Evolutionary conservation across 2,888 invertebrate species (phyloP), one percentile per base, ranked within the genome.

Genomic region (Eupithecia exiguata): DNA sequence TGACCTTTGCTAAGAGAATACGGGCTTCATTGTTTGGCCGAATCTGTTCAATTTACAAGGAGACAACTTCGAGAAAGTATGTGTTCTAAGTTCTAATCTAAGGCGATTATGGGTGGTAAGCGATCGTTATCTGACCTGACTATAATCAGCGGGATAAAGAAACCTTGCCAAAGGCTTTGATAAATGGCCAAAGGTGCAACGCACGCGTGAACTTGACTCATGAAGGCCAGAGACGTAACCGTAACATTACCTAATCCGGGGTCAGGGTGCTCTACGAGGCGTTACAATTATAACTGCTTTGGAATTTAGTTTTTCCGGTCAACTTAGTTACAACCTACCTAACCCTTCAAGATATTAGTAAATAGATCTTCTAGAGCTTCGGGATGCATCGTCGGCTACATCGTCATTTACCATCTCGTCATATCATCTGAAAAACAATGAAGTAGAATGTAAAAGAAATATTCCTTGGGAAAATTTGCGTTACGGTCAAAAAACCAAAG

Each of bases 161-260:
- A 62, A 53, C 72, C 74, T 70, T n/a, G 46, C n/a, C 62, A n/a
- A 68, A 74, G 58, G 76, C 65, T 70, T 30, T 3, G 30, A 30
- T 30, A 30, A 30, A 30, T 30, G 30, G 30, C 30, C 30, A 30
- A 72, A 74, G 49, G 75, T 69, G 69, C 75, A 76, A 76, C 30
- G 75, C 46, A 72, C 75, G 73, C 68, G 61, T 72, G 77, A 75
- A 77, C 78, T 77, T 78, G 77, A 74, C 78, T 79, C 73, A 69
- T 3, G 18, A 21, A 53, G 16, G 46, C 38, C 53, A 63, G 12
- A 43, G 68, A 72, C 68, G 68, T 40, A 21, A 53, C 49, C 66
- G 66, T 43, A 21, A 21, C 53, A 53, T 53, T 53, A 53, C 53
- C 10, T 53, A 53, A 53, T 21, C 7, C 40, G 40, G 9, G 30